Conservation (phyloP, 2,113 vertebrate genomes). For the Hyla sarda region DNA sequence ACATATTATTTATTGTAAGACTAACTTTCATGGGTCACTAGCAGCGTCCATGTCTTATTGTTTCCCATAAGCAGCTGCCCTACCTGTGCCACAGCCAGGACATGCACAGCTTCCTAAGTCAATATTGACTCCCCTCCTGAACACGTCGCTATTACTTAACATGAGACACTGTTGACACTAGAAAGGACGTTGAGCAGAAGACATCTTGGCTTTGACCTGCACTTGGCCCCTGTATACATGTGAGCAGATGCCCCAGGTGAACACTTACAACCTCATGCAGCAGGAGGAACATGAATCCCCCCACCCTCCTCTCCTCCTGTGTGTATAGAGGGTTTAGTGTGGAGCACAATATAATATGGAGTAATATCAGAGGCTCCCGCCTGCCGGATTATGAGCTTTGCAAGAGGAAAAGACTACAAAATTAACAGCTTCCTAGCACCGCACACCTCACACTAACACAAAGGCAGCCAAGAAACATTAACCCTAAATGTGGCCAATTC, state of each 20-base stretch:
- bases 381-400: slow-evolving; percentile 10
- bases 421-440: background rate
- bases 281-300: background rate
- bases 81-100: background rate
- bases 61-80: background rate
- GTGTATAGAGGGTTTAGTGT: background rate
- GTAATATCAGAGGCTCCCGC: background rate
- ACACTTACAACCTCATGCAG: background rate
- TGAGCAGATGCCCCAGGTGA: background rate
- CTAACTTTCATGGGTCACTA: background rate
- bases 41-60: background rate
- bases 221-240: background rate
- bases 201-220: background rate
- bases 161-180: slow-evolving; percentile 28
- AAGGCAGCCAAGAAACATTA: background rate
- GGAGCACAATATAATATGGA: slow-evolving; percentile 12
- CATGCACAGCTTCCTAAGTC: background rate
- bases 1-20: no score
- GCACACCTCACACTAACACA: background rate
- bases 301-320: background rate
- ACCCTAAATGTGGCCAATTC: background rate
- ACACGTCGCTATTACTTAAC: background rate
- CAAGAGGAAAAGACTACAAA: background rate
- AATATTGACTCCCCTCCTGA: slow-evolving; percentile 35
- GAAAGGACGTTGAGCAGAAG: slow-evolving; percentile 3